Evolutionary conservation across 1,140 invertebrate species (phyloP).

Genomic region (Heliconius nattereri): DNA sequence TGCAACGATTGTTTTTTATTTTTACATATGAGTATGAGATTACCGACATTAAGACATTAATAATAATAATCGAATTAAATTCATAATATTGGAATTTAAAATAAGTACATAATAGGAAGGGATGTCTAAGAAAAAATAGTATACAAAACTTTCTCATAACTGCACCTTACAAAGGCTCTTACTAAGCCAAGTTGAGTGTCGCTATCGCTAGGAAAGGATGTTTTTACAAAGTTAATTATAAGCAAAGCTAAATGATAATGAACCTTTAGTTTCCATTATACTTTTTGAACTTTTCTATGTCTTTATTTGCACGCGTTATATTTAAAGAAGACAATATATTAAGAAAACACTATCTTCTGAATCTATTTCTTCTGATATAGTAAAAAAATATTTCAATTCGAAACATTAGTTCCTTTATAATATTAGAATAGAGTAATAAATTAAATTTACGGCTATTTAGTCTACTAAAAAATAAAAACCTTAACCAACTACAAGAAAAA

Average conservation of each 20-base stretch:
- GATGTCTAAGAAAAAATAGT: neutral
- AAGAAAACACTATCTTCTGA: neutral
- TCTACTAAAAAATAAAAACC: no score
- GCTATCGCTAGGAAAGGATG: conserved; percentile 63
- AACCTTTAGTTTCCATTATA: conserved; percentile 52
- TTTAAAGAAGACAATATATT: neutral
- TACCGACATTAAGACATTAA: no score
- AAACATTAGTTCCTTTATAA: neutral
- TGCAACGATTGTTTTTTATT: no score
- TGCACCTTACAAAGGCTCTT: conserved; percentile 19
- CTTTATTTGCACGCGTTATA: neutral
- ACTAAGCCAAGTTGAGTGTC: conserved; percentile 34
- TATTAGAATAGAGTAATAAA: neutral
- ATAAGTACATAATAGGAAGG: no score
- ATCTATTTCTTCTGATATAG: no score
- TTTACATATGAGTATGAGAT: no score
- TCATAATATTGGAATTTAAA: no score
- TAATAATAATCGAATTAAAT: no score
- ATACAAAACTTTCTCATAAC: conserved; percentile 26
- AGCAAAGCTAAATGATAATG: conserved; percentile 63
- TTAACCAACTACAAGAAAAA: neutral
- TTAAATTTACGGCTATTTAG: no score
- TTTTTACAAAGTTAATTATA: conserved; percentile 71
- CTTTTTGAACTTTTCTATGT: neutral
- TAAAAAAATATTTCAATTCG: no score